Percentiles rank a stretch among this genome's conserved stretches.
These are phyloP conservation scores for Conistra vaccinii DNA, from an alignment of 2,888 invertebrate genomes.

Conservation along the genomic window DNA sequence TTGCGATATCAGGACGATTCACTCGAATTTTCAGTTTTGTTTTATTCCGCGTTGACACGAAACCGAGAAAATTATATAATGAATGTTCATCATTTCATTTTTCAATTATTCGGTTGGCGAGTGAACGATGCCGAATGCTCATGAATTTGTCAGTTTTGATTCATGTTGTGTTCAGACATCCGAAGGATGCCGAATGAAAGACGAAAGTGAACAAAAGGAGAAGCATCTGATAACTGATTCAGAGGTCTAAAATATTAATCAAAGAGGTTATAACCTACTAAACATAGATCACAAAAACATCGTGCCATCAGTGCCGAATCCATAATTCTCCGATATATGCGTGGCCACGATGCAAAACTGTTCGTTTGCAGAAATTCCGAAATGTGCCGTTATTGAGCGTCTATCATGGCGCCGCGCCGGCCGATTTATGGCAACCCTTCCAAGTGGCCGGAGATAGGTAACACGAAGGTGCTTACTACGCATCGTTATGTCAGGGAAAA, in stretches of 20 bases:
- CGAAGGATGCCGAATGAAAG: neutral
- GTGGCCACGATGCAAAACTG: slow-evolving; percentile 25
- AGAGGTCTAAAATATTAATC: neutral
- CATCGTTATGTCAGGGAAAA: slow-evolving; percentile 1
- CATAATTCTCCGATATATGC: slow-evolving; percentile 35
- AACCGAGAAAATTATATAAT: neutral
- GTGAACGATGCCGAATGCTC: neutral
- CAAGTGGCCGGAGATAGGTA: slow-evolving; percentile 30
- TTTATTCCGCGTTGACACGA: neutral
- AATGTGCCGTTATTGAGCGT: slow-evolving; percentile 24
- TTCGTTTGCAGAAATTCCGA: slow-evolving; percentile 34
- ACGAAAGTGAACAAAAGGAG: too few relatives aligned
- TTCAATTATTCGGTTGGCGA: neutral
- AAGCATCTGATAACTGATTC: neutral
- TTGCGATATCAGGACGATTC: neutral
- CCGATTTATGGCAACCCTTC: slow-evolving; percentile 55
- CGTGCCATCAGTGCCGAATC: slow-evolving; percentile 5
- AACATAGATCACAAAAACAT: slow-evolving; percentile 12
- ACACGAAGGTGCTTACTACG: slow-evolving; percentile 31
- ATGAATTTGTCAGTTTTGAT: neutral
- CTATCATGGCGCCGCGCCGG: slow-evolving; percentile 23
- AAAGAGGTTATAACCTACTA: neutral
- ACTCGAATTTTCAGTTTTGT: neutral
- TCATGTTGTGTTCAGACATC: neutral
- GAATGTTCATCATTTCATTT: neutral